These are phyloP conservation scores for Liopterus haemorrhoidalis DNA, from an alignment of 2,888 invertebrate species.

Conservation along the genomic window DNA sequence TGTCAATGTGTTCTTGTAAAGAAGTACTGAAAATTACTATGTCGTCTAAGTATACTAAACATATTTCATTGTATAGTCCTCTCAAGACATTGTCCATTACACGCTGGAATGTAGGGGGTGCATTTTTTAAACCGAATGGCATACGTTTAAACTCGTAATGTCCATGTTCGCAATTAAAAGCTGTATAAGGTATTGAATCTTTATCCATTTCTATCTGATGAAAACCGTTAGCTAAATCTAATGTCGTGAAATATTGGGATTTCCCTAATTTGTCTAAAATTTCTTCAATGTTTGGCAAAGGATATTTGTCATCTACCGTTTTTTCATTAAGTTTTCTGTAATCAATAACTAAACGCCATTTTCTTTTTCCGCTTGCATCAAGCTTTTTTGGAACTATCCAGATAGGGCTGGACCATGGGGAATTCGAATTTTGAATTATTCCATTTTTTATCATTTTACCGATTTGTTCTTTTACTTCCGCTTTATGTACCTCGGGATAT, in stretches of 20 bases:
- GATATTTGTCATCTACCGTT: conserved; percentile 13
- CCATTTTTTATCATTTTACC: not conserved
- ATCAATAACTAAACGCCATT: conserved; percentile 8
- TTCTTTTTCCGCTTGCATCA: conserved; percentile 4
- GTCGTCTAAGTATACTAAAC: not conserved
- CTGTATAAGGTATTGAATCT: conserved; percentile 7
- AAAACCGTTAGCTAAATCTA: conserved; percentile 6
- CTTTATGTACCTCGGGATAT: conserved; percentile 1
- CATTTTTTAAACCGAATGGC: conserved; percentile 8
- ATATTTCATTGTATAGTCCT: conserved; percentile 8
- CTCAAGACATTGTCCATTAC: conserved; percentile 5
- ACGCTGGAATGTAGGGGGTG: conserved; percentile 9
- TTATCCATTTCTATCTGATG: conserved; percentile 7
- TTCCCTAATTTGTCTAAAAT: conserved; percentile 14
- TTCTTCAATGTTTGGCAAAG: conserved; percentile 11
- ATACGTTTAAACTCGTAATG: conserved; percentile 11
- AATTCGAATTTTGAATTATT: conserved; percentile 2
- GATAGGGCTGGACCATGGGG: not conserved
- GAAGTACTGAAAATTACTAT: not conserved
- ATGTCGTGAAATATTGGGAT: conserved; percentile 9
- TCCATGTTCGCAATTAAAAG: conserved; percentile 4
- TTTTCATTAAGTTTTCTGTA: conserved; percentile 8
- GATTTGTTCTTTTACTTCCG: conserved; percentile 3
- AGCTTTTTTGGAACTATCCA: conserved; percentile 6
- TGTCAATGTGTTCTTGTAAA: conserved; percentile 6